Percentiles rank a stretch among this genome's conserved stretches.
These are phyloP conservation scores for Rhodophaea formosa DNA, from an alignment of 2,888 invertebrate genomes.

Conservation along the genomic window DNA sequence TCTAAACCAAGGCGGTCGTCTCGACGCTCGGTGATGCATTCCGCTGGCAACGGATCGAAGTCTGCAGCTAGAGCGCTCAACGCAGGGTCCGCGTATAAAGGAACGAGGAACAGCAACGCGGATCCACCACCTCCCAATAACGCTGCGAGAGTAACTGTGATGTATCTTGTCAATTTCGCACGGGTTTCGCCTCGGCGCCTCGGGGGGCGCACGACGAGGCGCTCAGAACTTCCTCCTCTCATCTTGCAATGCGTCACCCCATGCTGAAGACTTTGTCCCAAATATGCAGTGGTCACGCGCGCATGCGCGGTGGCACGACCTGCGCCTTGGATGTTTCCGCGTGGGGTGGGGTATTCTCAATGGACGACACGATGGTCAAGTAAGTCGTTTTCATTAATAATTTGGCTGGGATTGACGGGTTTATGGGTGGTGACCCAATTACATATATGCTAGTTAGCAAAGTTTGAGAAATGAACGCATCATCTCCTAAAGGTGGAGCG, in stretches of 20 bases:
- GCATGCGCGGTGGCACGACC: conserved; percentile 47
- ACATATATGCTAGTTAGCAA: too few species aligned
- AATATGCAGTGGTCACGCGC: conserved; percentile 37
- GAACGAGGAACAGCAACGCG: conserved; percentile 74
- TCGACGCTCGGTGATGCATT: conserved; percentile 85
- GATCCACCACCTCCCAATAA: conserved; percentile 71
- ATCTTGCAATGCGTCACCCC: conserved; percentile 75
- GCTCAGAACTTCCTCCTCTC: conserved; percentile 75
- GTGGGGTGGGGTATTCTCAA: conserved; percentile 15
- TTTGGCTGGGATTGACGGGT: not conserved
- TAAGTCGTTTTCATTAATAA: not conserved
- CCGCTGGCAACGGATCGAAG: conserved; percentile 87
- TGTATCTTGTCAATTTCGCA: conserved; percentile 68
- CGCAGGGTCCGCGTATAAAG: conserved; percentile 76
- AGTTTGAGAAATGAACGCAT: too few species aligned
- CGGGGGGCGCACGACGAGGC: conserved; percentile 65
- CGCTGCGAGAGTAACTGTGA: conserved; percentile 69
- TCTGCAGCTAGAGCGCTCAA: conserved; percentile 85
- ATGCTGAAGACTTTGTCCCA: conserved; percentile 56
- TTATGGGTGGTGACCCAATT: not conserved
- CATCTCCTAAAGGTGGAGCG: too few species aligned
- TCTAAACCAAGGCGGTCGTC: conserved; percentile 87
- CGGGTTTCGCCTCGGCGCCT: conserved; percentile 66
- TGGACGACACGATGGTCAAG: not conserved
- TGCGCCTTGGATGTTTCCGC: conserved; percentile 42